Percentiles rank a stretch among this genome's conserved stretches.
Evolutionary conservation across 1,140 invertebrate genomes (phyloP).

Genomic region (Condylostylus longicornis): DNA sequence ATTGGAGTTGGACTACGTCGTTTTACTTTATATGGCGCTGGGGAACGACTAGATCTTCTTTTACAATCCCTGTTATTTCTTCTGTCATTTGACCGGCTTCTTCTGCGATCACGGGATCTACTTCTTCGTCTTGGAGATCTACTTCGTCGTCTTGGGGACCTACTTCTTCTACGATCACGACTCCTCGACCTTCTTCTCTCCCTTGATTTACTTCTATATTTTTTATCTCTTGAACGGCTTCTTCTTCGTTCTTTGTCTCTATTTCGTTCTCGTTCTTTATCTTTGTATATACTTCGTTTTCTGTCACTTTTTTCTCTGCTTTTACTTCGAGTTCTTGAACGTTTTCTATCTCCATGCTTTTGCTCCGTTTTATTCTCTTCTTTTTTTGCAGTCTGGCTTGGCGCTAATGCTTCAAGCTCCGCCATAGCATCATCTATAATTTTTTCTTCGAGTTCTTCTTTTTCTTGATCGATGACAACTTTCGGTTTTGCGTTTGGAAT

Average conservation of each 20-base stretch:
- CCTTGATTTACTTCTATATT: slow-evolving; percentile 16
- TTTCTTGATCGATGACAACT: slow-evolving; percentile 18
- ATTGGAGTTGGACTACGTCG: slow-evolving; percentile 29
- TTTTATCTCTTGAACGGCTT: slow-evolving; percentile 8
- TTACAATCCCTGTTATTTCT: slow-evolving; percentile 19
- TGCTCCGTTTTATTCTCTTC: background rate
- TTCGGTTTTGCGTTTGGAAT: slow-evolving; percentile 66
- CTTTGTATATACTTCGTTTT: slow-evolving; percentile 21
- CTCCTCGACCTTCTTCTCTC: slow-evolving; percentile 21
- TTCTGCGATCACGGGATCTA: slow-evolving; percentile 25
- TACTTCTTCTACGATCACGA: slow-evolving; percentile 18
- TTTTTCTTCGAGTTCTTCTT: slow-evolving; percentile 28
- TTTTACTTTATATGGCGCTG: slow-evolving; percentile 16
- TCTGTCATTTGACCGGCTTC: slow-evolving; percentile 4
- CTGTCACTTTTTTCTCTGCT: background rate
- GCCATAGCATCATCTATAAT: slow-evolving; percentile 71
- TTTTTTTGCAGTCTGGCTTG: slow-evolving; percentile 19
- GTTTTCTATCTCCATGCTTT: background rate
- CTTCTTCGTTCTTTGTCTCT: slow-evolving; percentile 7
- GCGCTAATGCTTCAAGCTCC: slow-evolving; percentile 75
- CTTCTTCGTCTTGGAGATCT: slow-evolving; percentile 17
- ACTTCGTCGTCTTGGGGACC: slow-evolving; percentile 14
- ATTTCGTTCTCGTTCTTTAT: slow-evolving; percentile 2
- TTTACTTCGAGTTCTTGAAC: too few species aligned
- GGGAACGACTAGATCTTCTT: slow-evolving; percentile 14